phyloP scores from a whole-genome alignment of 2,888 invertebrate species.

The Macrosoma leucophasiata region DNA sequence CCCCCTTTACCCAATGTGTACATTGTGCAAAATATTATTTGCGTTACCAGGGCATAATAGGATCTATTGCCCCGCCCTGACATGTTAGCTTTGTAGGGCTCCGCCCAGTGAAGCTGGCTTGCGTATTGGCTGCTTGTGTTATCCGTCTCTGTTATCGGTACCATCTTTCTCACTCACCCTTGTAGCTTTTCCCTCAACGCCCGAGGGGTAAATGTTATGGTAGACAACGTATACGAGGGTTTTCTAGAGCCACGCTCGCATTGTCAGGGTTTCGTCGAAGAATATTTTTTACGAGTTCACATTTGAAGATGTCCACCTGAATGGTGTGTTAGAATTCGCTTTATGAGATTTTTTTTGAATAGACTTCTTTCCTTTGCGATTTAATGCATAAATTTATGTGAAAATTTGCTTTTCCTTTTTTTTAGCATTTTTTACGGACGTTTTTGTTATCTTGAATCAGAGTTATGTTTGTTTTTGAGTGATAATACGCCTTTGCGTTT shows the following conservation, averaged over 20 bases:
- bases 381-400: constrained; percentile 44
- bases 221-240: constrained; percentile 74
- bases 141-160: constrained; percentile 34
- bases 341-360: constrained; percentile 68
- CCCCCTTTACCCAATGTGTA: constrained; percentile 75
- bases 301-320: constrained; percentile 69
- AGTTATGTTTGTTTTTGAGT: no score
- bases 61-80: constrained; percentile 73
- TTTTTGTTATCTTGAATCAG: no score
- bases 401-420: constrained; percentile 46
- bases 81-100: constrained; percentile 70
- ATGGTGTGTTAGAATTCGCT: constrained; percentile 69
- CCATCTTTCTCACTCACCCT: constrained; percentile 39
- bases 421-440: no score
- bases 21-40: constrained; percentile 84
- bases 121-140: constrained; percentile 46
- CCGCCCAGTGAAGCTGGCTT: constrained; percentile 46
- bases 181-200: constrained; percentile 70
- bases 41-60: constrained; percentile 79
- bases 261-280: constrained; percentile 54
- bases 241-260: constrained; percentile 63
- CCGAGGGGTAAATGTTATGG: constrained; percentile 75
- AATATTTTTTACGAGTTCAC: constrained; percentile 70
- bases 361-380: constrained; percentile 56
- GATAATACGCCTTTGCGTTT: no score